These are phyloP conservation scores for Loriculus beryllinus DNA, from an alignment of 2,797 vertebrate genomes.

Conservation along the genomic window DNA sequence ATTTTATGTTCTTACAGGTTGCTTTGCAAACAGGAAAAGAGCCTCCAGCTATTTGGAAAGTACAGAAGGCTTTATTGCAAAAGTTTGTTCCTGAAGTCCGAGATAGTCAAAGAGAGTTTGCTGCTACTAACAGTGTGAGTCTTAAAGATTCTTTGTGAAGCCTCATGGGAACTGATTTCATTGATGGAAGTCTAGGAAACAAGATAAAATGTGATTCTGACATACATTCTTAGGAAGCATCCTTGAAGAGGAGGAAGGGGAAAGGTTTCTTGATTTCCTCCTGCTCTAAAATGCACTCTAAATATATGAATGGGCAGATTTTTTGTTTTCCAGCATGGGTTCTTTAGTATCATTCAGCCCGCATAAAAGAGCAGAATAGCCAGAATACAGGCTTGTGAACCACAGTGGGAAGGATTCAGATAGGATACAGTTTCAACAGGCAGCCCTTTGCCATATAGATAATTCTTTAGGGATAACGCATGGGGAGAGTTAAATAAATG, in stretches of 20 bases:
- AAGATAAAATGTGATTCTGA: not conserved
- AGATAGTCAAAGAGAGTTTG: conserved; percentile 93
- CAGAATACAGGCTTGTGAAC: not conserved
- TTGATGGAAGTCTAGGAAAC: not conserved
- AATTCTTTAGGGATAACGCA: not conserved
- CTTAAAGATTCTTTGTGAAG: not conserved
- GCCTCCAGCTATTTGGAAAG: conserved; percentile 98
- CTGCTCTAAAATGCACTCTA: not conserved
- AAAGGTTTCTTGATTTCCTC: not conserved
- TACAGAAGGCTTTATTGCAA: conserved; percentile 97
- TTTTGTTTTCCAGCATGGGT: not conserved
- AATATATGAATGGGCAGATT: not conserved
- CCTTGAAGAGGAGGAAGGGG: not conserved
- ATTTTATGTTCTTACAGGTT: conserved; percentile 74
- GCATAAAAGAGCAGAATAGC: not conserved
- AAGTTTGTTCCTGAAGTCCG: conserved; percentile 97
- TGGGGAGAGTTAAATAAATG: not conserved
- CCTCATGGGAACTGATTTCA: not conserved
- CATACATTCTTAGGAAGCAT: not conserved
- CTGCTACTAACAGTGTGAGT: conserved; percentile 97
- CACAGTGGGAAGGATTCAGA: not conserved
- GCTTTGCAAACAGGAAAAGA: conserved; percentile 89
- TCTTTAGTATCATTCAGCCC: not conserved
- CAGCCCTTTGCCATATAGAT: not conserved
- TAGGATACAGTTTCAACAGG: not conserved